phyloP scores from a whole-genome alignment of 2,797 vertebrate species.

The Labeo calbasu region DNA sequence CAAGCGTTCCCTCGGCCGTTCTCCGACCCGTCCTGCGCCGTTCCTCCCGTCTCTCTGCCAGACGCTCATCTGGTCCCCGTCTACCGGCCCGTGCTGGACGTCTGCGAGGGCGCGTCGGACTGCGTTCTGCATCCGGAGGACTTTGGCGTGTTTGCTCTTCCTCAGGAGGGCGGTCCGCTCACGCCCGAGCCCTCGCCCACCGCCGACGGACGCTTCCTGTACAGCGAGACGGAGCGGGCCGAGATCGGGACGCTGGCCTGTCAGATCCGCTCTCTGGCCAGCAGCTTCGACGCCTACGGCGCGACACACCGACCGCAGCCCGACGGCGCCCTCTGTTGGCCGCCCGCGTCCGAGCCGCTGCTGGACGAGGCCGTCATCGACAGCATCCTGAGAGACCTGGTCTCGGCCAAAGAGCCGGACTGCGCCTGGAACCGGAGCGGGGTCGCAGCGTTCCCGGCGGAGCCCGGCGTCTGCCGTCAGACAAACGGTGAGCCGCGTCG shows the following conservation, averaged over 20 bases:
- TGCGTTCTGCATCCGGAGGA: slow-evolving; percentile 69
- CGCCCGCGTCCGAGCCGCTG: slow-evolving; percentile 44
- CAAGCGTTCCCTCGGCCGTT: neutral
- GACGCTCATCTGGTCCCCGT: slow-evolving; percentile 73
- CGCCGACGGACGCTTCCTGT: slow-evolving; percentile 52
- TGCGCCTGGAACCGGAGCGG: neutral
- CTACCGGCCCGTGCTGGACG: slow-evolving; percentile 57
- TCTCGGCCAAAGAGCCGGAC: neutral
- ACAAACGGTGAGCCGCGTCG: too few relatives aligned
- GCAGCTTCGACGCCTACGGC: slow-evolving; percentile 75
- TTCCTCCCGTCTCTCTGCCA: slow-evolving; percentile 52
- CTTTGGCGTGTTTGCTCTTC: slow-evolving; percentile 32
- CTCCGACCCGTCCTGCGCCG: slow-evolving; percentile 65
- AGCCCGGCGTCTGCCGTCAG: too few relatives aligned
- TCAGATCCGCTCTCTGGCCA: slow-evolving; percentile 84
- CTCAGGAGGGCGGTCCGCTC: slow-evolving; percentile 2
- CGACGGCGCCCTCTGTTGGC: neutral
- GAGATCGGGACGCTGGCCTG: slow-evolving; percentile 80
- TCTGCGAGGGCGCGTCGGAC: slow-evolving; percentile 61
- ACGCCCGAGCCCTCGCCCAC: slow-evolving; percentile 65
- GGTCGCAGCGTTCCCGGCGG: neutral
- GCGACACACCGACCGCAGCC: slow-evolving; percentile 37
- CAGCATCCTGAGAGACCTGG: slow-evolving; percentile 73
- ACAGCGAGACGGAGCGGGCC: slow-evolving; percentile 71
- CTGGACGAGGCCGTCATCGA: slow-evolving; percentile 70